These are phyloP conservation scores for Acipenser ruthenus DNA, from an alignment of 2,797 vertebrate species.

Conservation along the genomic window DNA sequence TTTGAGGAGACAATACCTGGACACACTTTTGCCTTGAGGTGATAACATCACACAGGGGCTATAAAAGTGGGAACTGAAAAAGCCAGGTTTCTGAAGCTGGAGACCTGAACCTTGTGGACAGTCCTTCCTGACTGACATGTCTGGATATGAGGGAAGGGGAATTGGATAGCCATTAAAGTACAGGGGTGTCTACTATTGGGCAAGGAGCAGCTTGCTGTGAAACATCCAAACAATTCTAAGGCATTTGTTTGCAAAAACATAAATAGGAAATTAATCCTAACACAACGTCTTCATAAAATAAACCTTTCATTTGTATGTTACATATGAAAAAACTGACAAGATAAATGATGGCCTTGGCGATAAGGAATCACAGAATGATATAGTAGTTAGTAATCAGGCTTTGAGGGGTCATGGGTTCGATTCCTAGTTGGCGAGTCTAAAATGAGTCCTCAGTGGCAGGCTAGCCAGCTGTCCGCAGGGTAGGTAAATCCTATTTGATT, in stretches of 20 bases:
- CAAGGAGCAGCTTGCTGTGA: too few species aligned
- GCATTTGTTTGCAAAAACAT: too few species aligned
- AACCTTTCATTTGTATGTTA: too few species aligned
- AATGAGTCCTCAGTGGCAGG: neutral
- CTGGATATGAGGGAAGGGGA: too few species aligned
- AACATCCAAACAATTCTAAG: too few species aligned
- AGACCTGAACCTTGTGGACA: neutral
- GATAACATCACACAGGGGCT: neutral
- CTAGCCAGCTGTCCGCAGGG: neutral
- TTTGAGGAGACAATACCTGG: conserved; percentile 24
- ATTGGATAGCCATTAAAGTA: too few species aligned
- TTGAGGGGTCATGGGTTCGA: neutral
- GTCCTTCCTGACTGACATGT: neutral
- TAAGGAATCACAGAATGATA: too few species aligned
- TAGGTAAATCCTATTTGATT: neutral
- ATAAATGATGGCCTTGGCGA: too few species aligned
- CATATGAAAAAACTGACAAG: too few species aligned
- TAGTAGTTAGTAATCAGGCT: neutral
- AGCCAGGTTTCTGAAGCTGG: neutral
- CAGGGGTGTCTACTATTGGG: too few species aligned
- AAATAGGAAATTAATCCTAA: too few species aligned
- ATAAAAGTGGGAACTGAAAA: conserved; percentile 4
- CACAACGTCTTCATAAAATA: too few species aligned
- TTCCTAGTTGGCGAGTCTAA: neutral
- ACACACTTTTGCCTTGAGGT: neutral